phyloP scores from a whole-genome alignment of 1,140 invertebrate species.

The Cyclargus thomasi region DNA sequence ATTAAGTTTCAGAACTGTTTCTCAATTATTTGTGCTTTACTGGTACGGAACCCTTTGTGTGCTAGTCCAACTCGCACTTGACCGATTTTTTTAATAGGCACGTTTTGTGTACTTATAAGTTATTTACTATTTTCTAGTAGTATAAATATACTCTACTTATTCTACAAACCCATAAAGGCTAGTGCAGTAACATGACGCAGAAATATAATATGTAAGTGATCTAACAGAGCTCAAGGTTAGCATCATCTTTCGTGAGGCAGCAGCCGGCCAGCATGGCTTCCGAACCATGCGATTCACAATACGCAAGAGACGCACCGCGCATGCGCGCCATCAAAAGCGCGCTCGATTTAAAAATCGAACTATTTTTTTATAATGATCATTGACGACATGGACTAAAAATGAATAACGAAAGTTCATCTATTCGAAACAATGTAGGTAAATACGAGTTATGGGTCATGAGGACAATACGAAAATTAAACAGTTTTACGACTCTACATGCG shows the following conservation, averaged over 20 bases:
- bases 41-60: too few relatives aligned
- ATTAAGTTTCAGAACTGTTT: too few relatives aligned
- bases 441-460: background rate
- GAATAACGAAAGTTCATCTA: background rate
- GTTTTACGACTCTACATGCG: slow-evolving; percentile 42
- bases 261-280: slow-evolving; percentile 27
- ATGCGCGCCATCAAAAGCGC: slow-evolving; percentile 25
- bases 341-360: background rate
- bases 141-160: background rate
- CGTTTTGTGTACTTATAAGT: too few relatives aligned
- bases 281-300: slow-evolving; percentile 40
- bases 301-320: slow-evolving; percentile 34
- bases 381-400: slow-evolving; percentile 1
- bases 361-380: slow-evolving; percentile 9
- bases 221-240: background rate
- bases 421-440: background rate
- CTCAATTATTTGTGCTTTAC: too few relatives aligned
- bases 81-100: too few relatives aligned
- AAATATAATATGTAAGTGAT: background rate
- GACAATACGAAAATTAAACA: slow-evolving; percentile 37
- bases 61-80: too few relatives aligned
- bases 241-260: slow-evolving; percentile 24
- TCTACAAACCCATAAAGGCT: background rate
- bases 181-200: background rate
- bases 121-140: too few relatives aligned